phyloP scores from a whole-genome alignment of 2,797 vertebrate species.

The Orestias chungarensis region DNA sequence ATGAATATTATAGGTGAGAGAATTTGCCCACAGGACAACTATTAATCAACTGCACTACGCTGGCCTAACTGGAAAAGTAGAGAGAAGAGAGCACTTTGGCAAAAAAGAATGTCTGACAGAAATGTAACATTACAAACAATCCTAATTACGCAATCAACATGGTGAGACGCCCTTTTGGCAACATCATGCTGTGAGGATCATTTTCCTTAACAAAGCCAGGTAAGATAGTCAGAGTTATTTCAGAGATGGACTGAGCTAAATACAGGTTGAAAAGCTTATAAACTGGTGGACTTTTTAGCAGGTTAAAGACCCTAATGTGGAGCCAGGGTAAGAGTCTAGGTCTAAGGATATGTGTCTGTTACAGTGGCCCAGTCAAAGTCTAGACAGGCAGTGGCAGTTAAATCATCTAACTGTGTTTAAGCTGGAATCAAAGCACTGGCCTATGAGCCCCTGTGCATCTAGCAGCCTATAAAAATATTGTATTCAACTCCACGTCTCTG shows the following conservation, averaged over 20 bases:
- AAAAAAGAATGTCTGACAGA: background rate
- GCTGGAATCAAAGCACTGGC: background rate
- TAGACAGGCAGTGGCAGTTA: background rate
- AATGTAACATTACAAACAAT: background rate
- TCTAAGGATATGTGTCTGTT: background rate
- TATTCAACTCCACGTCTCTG: background rate
- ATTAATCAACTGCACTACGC: background rate
- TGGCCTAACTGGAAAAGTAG: background rate
- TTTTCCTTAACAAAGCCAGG: background rate
- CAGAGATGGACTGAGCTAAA: background rate
- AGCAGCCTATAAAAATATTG: slow-evolving; percentile 17
- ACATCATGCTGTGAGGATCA: background rate
- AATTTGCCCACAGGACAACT: no score
- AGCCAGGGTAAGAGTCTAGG: background rate
- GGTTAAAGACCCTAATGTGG: background rate
- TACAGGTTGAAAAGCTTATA: background rate
- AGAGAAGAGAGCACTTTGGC: background rate
- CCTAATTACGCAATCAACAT: background rate
- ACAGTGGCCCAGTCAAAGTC: background rate
- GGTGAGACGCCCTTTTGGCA: background rate
- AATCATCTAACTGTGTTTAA: no score
- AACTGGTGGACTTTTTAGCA: background rate
- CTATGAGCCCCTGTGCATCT: background rate
- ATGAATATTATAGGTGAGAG: background rate
- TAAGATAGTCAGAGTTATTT: background rate